phyloP scores from a whole-genome alignment of 2,797 vertebrate genomes.

The Heliangelus exortis region DNA sequence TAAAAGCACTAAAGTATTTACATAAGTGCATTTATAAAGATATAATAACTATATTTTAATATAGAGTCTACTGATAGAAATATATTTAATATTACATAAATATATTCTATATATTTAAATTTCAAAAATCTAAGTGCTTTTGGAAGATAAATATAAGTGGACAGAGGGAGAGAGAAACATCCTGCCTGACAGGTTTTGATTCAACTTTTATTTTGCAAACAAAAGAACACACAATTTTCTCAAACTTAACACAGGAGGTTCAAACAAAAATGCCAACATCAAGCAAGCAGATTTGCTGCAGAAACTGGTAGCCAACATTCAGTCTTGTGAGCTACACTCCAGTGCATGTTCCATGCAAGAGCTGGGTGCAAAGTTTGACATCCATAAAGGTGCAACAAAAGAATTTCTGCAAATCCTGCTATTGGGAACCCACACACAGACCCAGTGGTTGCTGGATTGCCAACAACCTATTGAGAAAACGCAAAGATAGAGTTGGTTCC shows the following conservation, averaged over 20 bases:
- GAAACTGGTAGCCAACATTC: background rate
- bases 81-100: no score
- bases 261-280: background rate
- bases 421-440: background rate
- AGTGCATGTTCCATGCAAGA: rapidly evolving
- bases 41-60: no score
- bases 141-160: background rate
- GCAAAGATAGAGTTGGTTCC: background rate
- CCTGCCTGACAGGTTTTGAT: no score
- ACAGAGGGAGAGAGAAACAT: background rate
- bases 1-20: no score
- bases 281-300: background rate
- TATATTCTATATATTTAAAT: no score
- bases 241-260: background rate
- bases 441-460: background rate
- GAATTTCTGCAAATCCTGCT: background rate
- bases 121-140: background rate
- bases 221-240: background rate
- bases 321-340: background rate
- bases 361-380: background rate
- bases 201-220: background rate
- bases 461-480: background rate
- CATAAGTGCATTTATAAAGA: no score
- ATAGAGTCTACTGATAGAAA: no score
- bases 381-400: rapidly evolving